Evolutionary conservation across 2,113 vertebrate species (phyloP).

Genomic region (Xenopus laevis): DNA sequence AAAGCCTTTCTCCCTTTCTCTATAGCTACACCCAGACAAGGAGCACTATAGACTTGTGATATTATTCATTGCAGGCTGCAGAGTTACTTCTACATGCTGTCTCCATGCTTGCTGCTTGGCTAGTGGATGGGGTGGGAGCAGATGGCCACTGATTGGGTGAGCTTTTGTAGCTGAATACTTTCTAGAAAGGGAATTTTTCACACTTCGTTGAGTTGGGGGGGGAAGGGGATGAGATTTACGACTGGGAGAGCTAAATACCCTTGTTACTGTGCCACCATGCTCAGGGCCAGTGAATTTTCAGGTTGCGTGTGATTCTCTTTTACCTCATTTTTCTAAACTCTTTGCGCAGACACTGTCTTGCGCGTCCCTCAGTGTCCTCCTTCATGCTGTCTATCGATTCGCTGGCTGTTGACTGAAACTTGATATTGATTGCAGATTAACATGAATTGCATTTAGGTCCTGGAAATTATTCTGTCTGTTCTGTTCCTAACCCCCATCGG

Average conservation of each 20-base stretch:
- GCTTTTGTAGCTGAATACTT: slow-evolving; percentile 81
- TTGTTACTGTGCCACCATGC: neutral
- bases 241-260: slow-evolving; percentile 71
- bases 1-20: slow-evolving; percentile 77
- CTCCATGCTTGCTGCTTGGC: slow-evolving; percentile 64
- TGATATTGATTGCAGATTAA: too few relatives aligned
- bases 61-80: slow-evolving; percentile 72
- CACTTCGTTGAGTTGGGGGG: slow-evolving; percentile 75
- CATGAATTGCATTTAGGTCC: too few relatives aligned
- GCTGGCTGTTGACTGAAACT: too few relatives aligned
- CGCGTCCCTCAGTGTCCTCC: too few relatives aligned
- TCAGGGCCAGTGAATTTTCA: neutral
- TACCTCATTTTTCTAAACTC: too few relatives aligned
- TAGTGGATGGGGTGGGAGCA: slow-evolving; percentile 77
- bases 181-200: slow-evolving; percentile 82
- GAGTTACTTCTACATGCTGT: slow-evolving; percentile 61
- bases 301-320: too few relatives aligned
- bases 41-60: slow-evolving; percentile 57
- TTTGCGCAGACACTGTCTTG: too few relatives aligned
- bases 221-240: slow-evolving; percentile 73
- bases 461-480: too few relatives aligned
- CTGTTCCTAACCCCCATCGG: too few relatives aligned
- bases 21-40: slow-evolving; percentile 77
- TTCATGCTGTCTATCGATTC: too few relatives aligned
- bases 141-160: slow-evolving; percentile 85